Conservation (phyloP, 2,888 invertebrate species). For the Empis stercorea region DNA sequence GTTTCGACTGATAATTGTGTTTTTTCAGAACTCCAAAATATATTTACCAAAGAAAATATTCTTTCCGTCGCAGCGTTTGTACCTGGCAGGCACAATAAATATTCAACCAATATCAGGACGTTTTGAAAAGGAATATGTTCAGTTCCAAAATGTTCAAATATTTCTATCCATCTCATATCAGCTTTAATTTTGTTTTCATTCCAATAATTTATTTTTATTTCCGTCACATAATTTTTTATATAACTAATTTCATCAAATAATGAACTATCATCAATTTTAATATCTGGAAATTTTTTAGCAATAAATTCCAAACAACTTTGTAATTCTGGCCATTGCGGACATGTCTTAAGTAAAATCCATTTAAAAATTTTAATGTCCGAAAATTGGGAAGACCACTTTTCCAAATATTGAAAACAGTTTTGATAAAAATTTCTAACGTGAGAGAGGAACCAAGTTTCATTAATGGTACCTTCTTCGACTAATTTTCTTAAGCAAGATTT, state of each 20-base stretch:
- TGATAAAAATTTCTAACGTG: not conserved
- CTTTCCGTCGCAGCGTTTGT: too few relatives aligned
- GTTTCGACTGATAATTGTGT: not conserved
- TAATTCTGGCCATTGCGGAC: slow-evolving; percentile 2
- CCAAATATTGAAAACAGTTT: not conserved
- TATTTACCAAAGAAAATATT: not conserved
- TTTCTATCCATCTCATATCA: slow-evolving; percentile 4
- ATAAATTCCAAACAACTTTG: slow-evolving; percentile 4
- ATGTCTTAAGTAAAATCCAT: not conserved
- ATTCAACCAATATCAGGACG: not conserved
- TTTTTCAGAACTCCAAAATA: not conserved
- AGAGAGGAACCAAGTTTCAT: not conserved
- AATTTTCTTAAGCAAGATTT: not conserved
- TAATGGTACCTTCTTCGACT: not conserved
- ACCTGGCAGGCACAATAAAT: too few relatives aligned
- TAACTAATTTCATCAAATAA: slow-evolving; percentile 2
- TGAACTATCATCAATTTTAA: not conserved
- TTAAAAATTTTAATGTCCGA: not conserved
- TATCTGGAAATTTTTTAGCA: slow-evolving; percentile 1
- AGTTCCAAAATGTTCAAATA: not conserved
- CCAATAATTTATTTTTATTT: slow-evolving; percentile 1
- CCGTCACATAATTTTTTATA: slow-evolving; percentile 3
- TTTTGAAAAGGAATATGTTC: not conserved
- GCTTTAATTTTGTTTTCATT: not conserved
- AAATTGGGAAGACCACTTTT: not conserved